Evolutionary conservation across 2,888 invertebrate genomes (phyloP), one percentile per base, ranked within the genome.

Genomic region (Meloe dianella): DNA sequence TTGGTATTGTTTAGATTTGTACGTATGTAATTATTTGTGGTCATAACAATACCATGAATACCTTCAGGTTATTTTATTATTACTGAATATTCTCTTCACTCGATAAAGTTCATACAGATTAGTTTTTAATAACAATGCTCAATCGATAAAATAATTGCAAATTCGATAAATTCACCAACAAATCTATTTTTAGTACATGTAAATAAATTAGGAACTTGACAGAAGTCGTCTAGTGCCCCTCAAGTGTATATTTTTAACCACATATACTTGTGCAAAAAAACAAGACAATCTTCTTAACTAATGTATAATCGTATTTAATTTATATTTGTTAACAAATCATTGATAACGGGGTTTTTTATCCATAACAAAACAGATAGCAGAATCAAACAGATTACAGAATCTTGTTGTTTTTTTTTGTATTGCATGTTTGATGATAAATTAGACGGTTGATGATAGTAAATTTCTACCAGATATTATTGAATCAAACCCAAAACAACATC

Each of bases 1-100:
- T 61, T 65, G 65, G 61, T 30, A 22, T 64, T 64, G 60, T 60
- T 60, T 64, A 47, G 57, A 58, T 54, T 59, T 24, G 47, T 47
- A 47, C 8, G 47, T 47, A 30, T 64, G 64, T 60, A 64, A 64
- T 64, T 64, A 64, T 64, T 47, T 20, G 9, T 47, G 47, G 47
- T 47, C 47, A 20, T 10, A 47, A 47, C 47, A 47, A 47, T 47
- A 47, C 47, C 20, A 47, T 47, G 47, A 47, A 47, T 47, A 47
- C 20, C 47, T 10, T 1, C 4, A 20, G 47, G 47, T 47, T 47
- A 47, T 47, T 47, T 47, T 47, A 47, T 47, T 47, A 9, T 47
- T 47, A 47, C 47, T n/a, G 20, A 47, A 47, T 20, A 47, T 47
- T 47, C 47, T 20, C 10, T 41, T 41, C 2, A n/a, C n/a, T 14